A percentile compares a stretch with the other conserved stretches of the same genome.
phyloP scores from a whole-genome alignment of 2,888 invertebrate genomes.

The Idaea aversata region DNA sequence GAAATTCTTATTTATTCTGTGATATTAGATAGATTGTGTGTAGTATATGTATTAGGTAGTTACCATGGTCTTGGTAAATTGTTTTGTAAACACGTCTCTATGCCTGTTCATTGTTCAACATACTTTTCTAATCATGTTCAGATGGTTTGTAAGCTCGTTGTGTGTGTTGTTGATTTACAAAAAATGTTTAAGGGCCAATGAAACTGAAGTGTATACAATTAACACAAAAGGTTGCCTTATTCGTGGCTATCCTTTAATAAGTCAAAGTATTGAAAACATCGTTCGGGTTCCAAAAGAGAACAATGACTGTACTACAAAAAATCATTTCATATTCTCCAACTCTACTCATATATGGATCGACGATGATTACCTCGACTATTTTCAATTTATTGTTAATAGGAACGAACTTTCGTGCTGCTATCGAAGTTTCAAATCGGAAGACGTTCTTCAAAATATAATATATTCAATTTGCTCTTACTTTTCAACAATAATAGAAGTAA shows the following conservation, averaged over 20 bases:
- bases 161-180: conserved; percentile 8
- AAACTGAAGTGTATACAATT: conserved; percentile 29
- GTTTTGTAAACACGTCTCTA: too few relatives aligned
- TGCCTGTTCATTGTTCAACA: background rate
- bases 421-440: conserved; percentile 27
- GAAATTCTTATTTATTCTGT: too few relatives aligned
- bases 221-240: conserved; percentile 40
- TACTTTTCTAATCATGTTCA: conserved; percentile 10
- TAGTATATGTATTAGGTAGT: too few relatives aligned
- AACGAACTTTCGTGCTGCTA: conserved; percentile 39
- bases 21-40: too few relatives aligned
- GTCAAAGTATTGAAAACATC: conserved; percentile 24
- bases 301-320: conserved; percentile 26
- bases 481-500: conserved; percentile 25
- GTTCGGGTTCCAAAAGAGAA: conserved; percentile 16
- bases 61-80: too few relatives aligned
- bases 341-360: conserved; percentile 39
- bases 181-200: conserved; percentile 13
- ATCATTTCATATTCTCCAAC: conserved; percentile 32
- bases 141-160: conserved; percentile 4
- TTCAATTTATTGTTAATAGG: conserved; percentile 16
- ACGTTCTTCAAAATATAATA: conserved; percentile 23
- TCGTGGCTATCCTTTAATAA: conserved; percentile 28
- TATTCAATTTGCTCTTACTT: conserved; percentile 36
- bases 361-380: conserved; percentile 25